Conservation (phyloP, 2,113 vertebrate species). For the Seriola aureovittata region DNA sequence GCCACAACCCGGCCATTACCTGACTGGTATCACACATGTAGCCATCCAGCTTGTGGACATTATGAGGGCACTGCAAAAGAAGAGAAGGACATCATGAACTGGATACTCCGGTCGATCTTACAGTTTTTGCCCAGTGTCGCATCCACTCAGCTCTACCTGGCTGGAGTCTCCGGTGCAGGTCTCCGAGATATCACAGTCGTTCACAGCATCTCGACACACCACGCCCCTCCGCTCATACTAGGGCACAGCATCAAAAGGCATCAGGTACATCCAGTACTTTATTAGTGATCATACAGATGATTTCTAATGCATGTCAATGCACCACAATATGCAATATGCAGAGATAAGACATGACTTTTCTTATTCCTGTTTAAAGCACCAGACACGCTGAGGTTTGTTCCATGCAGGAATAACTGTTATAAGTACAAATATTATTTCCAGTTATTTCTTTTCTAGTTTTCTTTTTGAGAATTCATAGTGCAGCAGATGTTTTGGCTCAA, state of each 20-base stretch:
- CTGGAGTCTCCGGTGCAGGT: slow-evolving; percentile 96
- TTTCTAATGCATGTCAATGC: neutral
- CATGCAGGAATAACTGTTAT: no score
- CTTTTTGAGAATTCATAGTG: no score
- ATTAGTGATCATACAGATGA: neutral
- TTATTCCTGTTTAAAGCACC: neutral
- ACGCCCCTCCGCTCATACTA: slow-evolving; percentile 92
- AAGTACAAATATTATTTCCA: no score
- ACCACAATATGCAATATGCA: neutral
- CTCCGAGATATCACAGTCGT: slow-evolving; percentile 95
- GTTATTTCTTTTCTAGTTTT: neutral
- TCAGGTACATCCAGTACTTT: neutral
- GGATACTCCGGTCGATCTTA: neutral
- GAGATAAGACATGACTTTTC: neutral
- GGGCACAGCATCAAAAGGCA: neutral
- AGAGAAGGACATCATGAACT: neutral
- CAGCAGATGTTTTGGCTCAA: no score
- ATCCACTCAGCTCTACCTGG: slow-evolving; percentile 84
- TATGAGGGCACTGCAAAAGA: slow-evolving; percentile 90
- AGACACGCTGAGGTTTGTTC: no score
- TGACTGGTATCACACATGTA: slow-evolving; percentile 92
- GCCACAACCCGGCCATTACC: slow-evolving; percentile 76
- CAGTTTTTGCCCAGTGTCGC: neutral
- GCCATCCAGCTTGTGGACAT: slow-evolving; percentile 94
- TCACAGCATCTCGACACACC: slow-evolving; percentile 91